Evolutionary conservation across 2,888 invertebrate genomes (phyloP), one percentile per base, ranked within the genome.

Genomic region (Dorcus parallelipipedus): DNA sequence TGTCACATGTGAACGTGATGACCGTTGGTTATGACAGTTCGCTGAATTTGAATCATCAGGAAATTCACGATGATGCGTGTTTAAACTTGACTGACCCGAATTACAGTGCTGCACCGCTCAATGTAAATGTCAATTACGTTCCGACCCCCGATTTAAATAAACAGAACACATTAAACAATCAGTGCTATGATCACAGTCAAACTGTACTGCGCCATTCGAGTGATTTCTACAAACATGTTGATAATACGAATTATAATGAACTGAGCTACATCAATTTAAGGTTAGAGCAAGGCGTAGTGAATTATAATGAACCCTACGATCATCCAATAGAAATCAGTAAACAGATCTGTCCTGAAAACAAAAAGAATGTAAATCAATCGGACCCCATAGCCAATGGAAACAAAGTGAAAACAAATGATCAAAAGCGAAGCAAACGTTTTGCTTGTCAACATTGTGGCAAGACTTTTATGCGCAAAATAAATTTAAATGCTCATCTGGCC

Each of bases 401-500:
- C 33, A 9, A 38, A 49, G 9, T 33, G 9, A 38, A 20, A 33
- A 48, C n/a, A 26, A 48, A n/a, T 6, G 26, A n/a, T 26, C 6
- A 48, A 9, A 42, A 45, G 9, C 20, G 54, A 26, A 70, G 64
- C 40, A 71, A 71, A 61, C 48, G 55, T 20, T 75, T 71, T 59
- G 63, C 69, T 8, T 79, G 79, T 60, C 64, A 68, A 3, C 68
- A 75, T 41, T 78, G 79, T 62, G 67, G 70, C 4, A 76, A 73
- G 60, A 65, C 67, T 9, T 78, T 78, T 62, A 67, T 69, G 56
- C 68, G 76, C 33, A 69, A 74, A 45, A 70, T 72, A 23, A 71
- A 72, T 50, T 68, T 78, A 41, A 78, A 74, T 48, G 73, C 73
- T 6, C 78, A 79, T 62, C 67, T 77, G 58, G 69, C 75, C 14